These are phyloP conservation scores for Gryllus bimaculatus DNA, from an alignment of 1,140 invertebrate species.

Conservation along the genomic window DNA sequence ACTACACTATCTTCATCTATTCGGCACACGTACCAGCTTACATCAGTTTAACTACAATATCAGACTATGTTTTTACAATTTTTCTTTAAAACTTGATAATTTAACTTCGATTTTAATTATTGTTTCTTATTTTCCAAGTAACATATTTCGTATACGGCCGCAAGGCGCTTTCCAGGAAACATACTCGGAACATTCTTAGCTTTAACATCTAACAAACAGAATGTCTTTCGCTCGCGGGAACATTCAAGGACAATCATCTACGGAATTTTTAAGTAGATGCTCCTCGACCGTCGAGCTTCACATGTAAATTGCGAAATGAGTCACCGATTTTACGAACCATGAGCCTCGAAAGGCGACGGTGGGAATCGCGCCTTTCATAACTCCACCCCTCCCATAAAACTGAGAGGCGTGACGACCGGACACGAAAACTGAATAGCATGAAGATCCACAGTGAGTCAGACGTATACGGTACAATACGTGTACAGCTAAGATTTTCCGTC, in stretches of 20 bases:
- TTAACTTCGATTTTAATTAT: too few species aligned
- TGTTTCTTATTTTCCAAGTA: too few species aligned
- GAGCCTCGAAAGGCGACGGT: not conserved
- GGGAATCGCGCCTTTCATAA: not conserved
- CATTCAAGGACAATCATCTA: not conserved
- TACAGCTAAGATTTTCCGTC: too few species aligned
- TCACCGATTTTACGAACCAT: not conserved
- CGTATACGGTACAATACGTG: too few species aligned
- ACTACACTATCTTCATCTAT: too few species aligned
- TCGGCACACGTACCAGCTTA: too few species aligned
- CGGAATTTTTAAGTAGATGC: not conserved
- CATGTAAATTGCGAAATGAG: constrained; percentile 1
- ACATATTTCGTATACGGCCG: too few species aligned
- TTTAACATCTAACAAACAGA: not conserved
- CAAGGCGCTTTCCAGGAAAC: too few species aligned
- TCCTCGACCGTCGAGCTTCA: not conserved
- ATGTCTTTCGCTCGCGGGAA: not conserved
- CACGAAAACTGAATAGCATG: not conserved
- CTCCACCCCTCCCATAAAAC: not conserved
- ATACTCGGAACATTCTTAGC: too few species aligned
- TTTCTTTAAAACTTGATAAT: too few species aligned
- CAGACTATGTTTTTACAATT: too few species aligned
- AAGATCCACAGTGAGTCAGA: not conserved
- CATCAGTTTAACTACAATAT: too few species aligned
- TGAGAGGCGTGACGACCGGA: not conserved